These are phyloP conservation scores for Euura lappo DNA, from an alignment of 1,140 invertebrate genomes.

Conservation along the genomic window DNA sequence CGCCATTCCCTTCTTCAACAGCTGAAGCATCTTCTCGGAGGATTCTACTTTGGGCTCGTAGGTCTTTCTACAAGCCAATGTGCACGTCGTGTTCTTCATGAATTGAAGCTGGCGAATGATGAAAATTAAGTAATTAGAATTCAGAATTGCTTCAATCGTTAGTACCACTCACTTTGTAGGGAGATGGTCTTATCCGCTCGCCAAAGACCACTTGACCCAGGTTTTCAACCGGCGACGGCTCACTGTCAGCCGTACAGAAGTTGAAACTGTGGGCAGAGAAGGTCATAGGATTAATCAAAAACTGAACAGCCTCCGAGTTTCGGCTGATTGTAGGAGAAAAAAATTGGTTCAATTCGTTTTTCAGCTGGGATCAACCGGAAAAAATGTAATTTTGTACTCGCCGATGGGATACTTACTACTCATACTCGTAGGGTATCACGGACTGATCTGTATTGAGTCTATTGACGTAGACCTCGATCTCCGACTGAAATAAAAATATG, in stretches of 20 bases:
- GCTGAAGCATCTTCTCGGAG: constrained; percentile 74
- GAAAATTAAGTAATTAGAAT: constrained; percentile 13
- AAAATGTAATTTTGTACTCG: neutral
- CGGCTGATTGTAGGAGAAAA: neutral
- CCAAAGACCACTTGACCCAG: constrained; percentile 98
- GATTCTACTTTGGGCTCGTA: constrained; percentile 73
- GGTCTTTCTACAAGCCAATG: constrained; percentile 72
- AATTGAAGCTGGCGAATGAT: constrained; percentile 63
- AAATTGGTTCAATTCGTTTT: too few species aligned
- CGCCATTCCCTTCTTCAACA: constrained; percentile 89
- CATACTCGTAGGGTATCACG: constrained; percentile 97
- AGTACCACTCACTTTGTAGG: constrained; percentile 71
- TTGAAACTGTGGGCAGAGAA: constrained; percentile 72
- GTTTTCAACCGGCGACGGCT: constrained; percentile 92
- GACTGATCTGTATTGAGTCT: constrained; percentile 95
- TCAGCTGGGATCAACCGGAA: too few species aligned
- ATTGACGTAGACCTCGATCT: constrained; percentile 91
- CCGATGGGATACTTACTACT: constrained; percentile 66
- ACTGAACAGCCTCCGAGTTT: neutral
- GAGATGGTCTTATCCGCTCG: constrained; percentile 92
- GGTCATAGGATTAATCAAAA: constrained; percentile 49
- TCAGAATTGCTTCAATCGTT: constrained; percentile 20
- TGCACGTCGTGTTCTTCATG: constrained; percentile 76
- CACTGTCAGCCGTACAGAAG: constrained; percentile 80
- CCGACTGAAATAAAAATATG: constrained; percentile 69